Percentiles rank a stretch among this genome's conserved stretches.
These are phyloP conservation scores for Bombus haemorrhoidalis DNA, from an alignment of 1,140 invertebrate genomes.

Conservation along the genomic window DNA sequence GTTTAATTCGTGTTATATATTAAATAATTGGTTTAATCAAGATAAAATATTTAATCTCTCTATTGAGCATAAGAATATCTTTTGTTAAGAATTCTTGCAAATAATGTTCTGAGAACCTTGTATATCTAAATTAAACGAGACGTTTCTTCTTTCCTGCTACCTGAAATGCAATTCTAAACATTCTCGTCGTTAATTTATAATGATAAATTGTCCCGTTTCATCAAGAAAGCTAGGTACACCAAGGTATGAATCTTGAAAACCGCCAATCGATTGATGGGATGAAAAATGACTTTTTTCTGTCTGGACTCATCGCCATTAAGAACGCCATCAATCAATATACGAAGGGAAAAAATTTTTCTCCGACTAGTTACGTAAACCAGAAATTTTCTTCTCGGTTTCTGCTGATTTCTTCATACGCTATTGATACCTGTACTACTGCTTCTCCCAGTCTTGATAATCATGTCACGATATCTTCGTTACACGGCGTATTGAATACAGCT, in stretches of 20 bases:
- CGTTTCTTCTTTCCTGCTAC: neutral
- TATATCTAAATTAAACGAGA: neutral
- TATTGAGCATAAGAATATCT: neutral
- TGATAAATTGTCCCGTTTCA: constrained; percentile 5
- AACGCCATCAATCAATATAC: constrained; percentile 14
- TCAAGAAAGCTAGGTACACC: neutral
- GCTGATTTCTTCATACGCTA: neutral
- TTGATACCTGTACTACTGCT: neutral
- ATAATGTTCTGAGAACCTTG: neutral
- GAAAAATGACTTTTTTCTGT: constrained; percentile 5
- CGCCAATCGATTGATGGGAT: constrained; percentile 6
- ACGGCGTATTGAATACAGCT: neutral
- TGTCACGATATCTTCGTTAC: neutral
- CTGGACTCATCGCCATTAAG: neutral
- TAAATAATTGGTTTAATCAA: neutral
- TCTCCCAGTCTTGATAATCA: neutral
- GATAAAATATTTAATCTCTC: neutral
- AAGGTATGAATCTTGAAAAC: neutral
- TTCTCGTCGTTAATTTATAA: neutral
- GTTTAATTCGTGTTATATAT: neutral
- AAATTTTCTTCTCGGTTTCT: constrained; percentile 10
- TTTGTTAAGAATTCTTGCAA: neutral
- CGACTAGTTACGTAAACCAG: neutral
- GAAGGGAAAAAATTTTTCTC: neutral
- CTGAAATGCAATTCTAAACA: neutral